These are phyloP conservation scores for Syngnathoides biaculeatus DNA, from an alignment of 2,113 vertebrate genomes.

Conservation along the genomic window DNA sequence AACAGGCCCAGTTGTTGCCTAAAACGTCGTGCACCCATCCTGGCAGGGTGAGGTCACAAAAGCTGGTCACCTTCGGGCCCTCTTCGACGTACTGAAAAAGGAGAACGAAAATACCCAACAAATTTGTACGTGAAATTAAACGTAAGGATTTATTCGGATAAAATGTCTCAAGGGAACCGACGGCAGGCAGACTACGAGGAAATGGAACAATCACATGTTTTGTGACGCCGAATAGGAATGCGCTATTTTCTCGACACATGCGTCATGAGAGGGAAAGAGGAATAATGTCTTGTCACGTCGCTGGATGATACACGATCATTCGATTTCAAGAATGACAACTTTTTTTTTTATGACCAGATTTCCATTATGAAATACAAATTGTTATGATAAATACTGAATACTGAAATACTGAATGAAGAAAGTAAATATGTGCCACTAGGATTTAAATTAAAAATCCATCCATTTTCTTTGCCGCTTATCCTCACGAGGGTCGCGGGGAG, in stretches of 20 bases:
- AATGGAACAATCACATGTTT: slow-evolving; percentile 2
- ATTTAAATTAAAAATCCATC: no score
- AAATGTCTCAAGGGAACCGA: not conserved
- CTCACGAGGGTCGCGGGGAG: no score
- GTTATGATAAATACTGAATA: not conserved
- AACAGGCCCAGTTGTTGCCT: slow-evolving; percentile 94
- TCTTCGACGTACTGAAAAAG: slow-evolving; percentile 79
- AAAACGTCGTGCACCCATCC: slow-evolving; percentile 94
- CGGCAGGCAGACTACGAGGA: slow-evolving; percentile 19
- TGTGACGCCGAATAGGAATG: not conserved
- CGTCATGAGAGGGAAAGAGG: slow-evolving; percentile 6
- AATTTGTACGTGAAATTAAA: no score
- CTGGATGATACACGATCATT: not conserved
- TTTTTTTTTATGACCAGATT: no score
- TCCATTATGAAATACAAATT: not conserved
- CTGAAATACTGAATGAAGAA: no score
- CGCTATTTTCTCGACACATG: slow-evolving; percentile 10
- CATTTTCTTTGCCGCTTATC: no score
- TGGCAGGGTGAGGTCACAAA: slow-evolving; percentile 87
- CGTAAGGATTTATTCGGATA: not conserved
- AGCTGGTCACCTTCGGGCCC: slow-evolving; percentile 78
- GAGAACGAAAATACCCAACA: not conserved
- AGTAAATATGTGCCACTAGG: no score
- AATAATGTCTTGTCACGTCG: not conserved
- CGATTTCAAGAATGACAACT: not conserved